These are phyloP conservation scores for Platichthys stellatus DNA, from an alignment of 2,113 vertebrate genomes.

Conservation along the genomic window DNA sequence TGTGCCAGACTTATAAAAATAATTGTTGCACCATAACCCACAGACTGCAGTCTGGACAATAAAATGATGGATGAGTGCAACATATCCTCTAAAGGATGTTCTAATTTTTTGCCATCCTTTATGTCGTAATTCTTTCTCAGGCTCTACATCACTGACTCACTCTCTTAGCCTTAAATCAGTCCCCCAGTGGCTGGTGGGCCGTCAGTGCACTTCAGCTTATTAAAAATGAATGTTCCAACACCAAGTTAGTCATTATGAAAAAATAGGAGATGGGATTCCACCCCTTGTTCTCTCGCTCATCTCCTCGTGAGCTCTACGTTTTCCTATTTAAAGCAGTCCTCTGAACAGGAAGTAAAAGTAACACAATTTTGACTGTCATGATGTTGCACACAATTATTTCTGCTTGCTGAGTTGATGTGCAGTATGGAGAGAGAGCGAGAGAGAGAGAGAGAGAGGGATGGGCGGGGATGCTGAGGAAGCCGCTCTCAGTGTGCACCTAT, in stretches of 20 bases:
- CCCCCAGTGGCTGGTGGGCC: slow-evolving; percentile 13
- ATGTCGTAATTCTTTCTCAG: not conserved
- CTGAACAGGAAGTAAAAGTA: slow-evolving; percentile 45
- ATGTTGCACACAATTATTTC: slow-evolving; percentile 65
- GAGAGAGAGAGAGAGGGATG: slow-evolving; percentile 8
- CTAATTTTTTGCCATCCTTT: slow-evolving; percentile 6
- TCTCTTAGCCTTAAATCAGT: slow-evolving; percentile 19
- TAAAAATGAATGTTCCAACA: slow-evolving; percentile 60
- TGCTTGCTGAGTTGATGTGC: slow-evolving; percentile 64
- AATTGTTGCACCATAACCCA: not conserved
- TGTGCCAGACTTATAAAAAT: not conserved
- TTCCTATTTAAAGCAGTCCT: slow-evolving; percentile 26
- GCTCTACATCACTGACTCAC: not conserved
- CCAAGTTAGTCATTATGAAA: slow-evolving; percentile 45
- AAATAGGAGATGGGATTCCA: slow-evolving; percentile 14
- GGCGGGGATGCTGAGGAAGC: slow-evolving; percentile 21
- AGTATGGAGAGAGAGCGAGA: slow-evolving; percentile 26
- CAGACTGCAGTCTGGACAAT: slow-evolving; percentile 12
- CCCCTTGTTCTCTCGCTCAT: not conserved
- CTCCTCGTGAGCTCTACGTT: slow-evolving; percentile 8
- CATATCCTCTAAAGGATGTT: not conserved
- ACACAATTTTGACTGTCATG: slow-evolving; percentile 52
- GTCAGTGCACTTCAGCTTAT: slow-evolving; percentile 40
- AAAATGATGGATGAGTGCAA: not conserved
- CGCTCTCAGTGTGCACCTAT: slow-evolving; percentile 19